Evolutionary conservation across 2,888 invertebrate genomes (phyloP).

Genomic region (Agonopterix subpropinquella): DNA sequence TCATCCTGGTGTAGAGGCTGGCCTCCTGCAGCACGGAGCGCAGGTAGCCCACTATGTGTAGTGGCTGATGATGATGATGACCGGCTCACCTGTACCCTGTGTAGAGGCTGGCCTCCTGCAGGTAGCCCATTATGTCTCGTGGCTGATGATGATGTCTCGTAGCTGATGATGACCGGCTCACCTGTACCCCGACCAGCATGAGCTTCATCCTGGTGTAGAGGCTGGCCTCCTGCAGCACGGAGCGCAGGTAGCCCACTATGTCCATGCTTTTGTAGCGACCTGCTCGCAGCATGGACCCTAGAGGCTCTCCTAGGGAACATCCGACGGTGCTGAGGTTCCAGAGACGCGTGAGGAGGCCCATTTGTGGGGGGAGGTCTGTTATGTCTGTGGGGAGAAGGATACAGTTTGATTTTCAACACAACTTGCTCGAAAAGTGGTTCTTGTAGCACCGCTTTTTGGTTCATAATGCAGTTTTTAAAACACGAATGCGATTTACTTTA

Average conservation of each 20-base stretch:
- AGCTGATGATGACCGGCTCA: slow-evolving; percentile 10
- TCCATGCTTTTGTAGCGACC: slow-evolving; percentile 98
- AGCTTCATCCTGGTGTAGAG: slow-evolving; percentile 97
- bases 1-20: slow-evolving; percentile 94
- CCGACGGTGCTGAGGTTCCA: slow-evolving; percentile 97
- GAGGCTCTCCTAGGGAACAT: slow-evolving; percentile 90
- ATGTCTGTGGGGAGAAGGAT: slow-evolving; percentile 73
- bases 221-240: slow-evolving; percentile 88
- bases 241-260: slow-evolving; percentile 92
- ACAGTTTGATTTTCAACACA: too few relatives aligned
- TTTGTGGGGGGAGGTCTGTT: slow-evolving; percentile 92
- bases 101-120: slow-evolving; percentile 95
- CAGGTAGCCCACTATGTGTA: slow-evolving; percentile 85
- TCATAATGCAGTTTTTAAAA: too few relatives aligned
- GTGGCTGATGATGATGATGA: too few relatives aligned
- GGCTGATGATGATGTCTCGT: too few relatives aligned
- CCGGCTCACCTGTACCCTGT: slow-evolving; percentile 85
- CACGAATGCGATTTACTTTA: too few relatives aligned
- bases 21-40: slow-evolving; percentile 91
- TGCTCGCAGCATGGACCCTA: slow-evolving; percentile 91
- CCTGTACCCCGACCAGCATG: slow-evolving; percentile 95
- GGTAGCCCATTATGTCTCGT: slow-evolving; percentile 94
- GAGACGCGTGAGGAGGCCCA: slow-evolving; percentile 94
- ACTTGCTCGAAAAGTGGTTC: too few relatives aligned
- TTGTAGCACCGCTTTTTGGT: too few relatives aligned